Conservation (phyloP, 2,888 invertebrate genomes). For the Macrophya alboannulata region DNA sequence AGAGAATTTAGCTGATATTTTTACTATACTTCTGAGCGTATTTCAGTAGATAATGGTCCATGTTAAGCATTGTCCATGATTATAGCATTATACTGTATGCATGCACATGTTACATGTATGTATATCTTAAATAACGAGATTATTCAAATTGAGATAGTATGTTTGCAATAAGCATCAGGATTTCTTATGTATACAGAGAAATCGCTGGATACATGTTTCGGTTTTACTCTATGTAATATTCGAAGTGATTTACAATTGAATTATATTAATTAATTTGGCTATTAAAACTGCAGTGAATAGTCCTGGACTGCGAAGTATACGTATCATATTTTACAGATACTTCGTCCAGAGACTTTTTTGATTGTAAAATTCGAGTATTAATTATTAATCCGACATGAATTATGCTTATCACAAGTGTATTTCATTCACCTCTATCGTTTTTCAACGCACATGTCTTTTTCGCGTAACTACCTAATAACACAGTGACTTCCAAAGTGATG, state of each 20-base stretch:
- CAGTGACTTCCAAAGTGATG: slow-evolving; percentile 9
- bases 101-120: no score
- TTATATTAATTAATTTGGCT: not conserved
- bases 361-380: slow-evolving; percentile 5
- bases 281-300: not conserved
- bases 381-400: not conserved
- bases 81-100: not conserved
- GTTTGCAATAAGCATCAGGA: not conserved
- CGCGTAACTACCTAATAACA: not conserved
- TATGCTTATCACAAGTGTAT: slow-evolving; percentile 19
- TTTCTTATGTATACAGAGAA: not conserved
- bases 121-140: not conserved
- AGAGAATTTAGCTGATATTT: slow-evolving; percentile 32
- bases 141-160: not conserved
- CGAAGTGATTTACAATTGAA: not conserved
- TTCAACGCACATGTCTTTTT: slow-evolving; percentile 36
- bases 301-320: not conserved
- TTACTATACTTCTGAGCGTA: slow-evolving; percentile 30
- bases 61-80: not conserved
- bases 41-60: not conserved
- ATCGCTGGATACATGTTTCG: not conserved
- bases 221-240: not conserved
- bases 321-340: not conserved
- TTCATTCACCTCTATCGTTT: not conserved
- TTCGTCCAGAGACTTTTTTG: not conserved